Evolutionary conservation across 1,140 invertebrate genomes (phyloP).

Genomic region (Zaprionus lachaisei): DNA sequence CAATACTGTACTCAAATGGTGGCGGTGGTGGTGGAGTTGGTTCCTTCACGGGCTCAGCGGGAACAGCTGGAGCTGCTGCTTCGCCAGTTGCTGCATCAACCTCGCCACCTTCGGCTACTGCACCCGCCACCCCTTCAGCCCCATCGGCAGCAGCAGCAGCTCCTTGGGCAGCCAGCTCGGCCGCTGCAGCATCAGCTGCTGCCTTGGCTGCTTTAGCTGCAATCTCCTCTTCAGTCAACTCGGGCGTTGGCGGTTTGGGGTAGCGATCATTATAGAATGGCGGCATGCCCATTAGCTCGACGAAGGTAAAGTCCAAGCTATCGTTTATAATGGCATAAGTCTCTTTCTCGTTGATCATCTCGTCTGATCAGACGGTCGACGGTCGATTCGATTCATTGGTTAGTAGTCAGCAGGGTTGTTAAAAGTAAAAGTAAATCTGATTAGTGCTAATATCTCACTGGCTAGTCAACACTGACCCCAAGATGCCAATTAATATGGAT

Average conservation of each 20-base stretch:
- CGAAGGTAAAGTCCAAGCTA: conserved; percentile 98
- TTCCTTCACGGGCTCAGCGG: conserved; percentile 66
- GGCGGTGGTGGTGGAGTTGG: conserved; percentile 83
- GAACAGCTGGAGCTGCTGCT: conserved; percentile 34
- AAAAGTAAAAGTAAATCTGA: conserved; percentile 55
- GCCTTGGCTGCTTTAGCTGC: conserved; percentile 52
- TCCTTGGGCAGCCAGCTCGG: conserved; percentile 44
- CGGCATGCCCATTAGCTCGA: conserved; percentile 93
- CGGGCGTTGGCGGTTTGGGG: conserved; percentile 83
- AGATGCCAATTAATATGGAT: conserved; percentile 42
- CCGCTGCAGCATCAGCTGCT: conserved; percentile 34
- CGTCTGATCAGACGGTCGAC: conserved; percentile 87
- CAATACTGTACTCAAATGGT: conserved; percentile 84
- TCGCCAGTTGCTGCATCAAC: conserved; percentile 43
- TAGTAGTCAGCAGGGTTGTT: conserved; percentile 51
- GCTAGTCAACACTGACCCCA: conserved; percentile 34
- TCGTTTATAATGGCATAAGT: conserved; percentile 99
- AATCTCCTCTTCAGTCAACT: conserved; percentile 77
- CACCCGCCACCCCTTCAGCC: conserved; percentile 43
- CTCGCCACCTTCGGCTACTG: conserved; percentile 30
- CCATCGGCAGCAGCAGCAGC: conserved; percentile 49
- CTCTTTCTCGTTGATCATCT: conserved; percentile 98
- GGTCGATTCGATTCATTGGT: conserved; percentile 35
- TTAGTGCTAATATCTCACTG: conserved; percentile 55
- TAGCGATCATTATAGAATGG: conserved; percentile 84